These are phyloP conservation scores for Numenius phaeopus DNA, from an alignment of 2,797 vertebrate genomes.

Conservation along the genomic window DNA sequence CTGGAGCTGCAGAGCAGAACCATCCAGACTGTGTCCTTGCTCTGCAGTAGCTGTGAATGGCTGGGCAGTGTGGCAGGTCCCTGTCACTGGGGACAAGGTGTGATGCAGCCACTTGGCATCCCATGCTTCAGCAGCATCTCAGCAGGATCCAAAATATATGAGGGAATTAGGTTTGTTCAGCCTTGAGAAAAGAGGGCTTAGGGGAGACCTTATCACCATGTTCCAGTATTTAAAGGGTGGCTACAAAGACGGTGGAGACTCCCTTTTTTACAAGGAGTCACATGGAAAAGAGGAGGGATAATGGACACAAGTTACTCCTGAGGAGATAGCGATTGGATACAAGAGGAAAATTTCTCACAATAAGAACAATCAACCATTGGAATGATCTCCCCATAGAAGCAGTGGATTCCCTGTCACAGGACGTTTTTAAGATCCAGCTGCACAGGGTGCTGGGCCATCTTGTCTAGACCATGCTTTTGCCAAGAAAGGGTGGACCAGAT, in stretches of 20 bases:
- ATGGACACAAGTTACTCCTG: not conserved
- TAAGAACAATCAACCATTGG: not conserved
- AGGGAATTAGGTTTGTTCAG: not conserved
- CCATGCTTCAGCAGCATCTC: accelerated
- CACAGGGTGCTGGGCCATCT: not conserved
- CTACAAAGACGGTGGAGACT: not conserved
- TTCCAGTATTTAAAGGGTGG: not conserved
- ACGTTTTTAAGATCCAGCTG: not conserved
- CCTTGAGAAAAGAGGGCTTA: not conserved
- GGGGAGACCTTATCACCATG: not conserved
- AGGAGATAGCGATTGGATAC: not conserved
- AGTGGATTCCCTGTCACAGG: not conserved
- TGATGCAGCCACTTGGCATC: not conserved
- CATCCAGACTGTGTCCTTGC: not conserved
- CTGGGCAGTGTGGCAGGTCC: not conserved
- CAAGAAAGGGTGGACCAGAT: not conserved
- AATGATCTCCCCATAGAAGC: not conserved
- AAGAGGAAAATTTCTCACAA: not conserved
- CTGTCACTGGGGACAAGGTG: not conserved
- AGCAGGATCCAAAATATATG: not conserved
- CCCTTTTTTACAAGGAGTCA: not conserved
- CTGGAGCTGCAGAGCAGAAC: not conserved
- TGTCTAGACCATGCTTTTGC: not conserved
- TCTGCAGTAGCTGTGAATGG: not conserved
- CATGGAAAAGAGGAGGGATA: not conserved